Percentiles rank a stretch among this genome's conserved stretches.
These are phyloP conservation scores for Cephus nigrinus DNA, from an alignment of 2,888 invertebrate species.

Conservation along the genomic window DNA sequence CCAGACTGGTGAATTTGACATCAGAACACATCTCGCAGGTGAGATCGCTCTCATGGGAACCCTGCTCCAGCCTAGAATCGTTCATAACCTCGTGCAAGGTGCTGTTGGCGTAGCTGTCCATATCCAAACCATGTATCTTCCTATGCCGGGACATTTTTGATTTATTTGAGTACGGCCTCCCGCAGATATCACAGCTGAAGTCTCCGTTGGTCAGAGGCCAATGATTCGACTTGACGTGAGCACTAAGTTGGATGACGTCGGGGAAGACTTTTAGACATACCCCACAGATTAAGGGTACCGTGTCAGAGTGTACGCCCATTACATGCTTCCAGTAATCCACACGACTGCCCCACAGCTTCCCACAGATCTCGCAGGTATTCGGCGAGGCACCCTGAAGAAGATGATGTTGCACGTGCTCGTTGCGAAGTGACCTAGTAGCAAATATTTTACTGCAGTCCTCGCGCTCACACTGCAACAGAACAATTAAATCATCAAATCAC, in stretches of 20 bases:
- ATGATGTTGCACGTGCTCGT: conserved; percentile 66
- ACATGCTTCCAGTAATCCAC: conserved; percentile 69
- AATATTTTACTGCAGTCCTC: conserved; percentile 65
- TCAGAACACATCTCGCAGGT: conserved; percentile 58
- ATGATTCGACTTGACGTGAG: conserved; percentile 65
- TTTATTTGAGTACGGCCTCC: conserved; percentile 67
- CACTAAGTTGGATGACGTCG: conserved; percentile 62
- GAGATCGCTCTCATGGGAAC: conserved; percentile 36
- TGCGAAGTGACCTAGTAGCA: conserved; percentile 63
- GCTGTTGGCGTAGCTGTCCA: conserved; percentile 30
- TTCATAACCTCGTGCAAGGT: conserved; percentile 35
- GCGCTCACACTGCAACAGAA: conserved; percentile 52
- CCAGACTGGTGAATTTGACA: conserved; percentile 65
- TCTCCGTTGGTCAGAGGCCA: conserved; percentile 66
- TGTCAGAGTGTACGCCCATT: conserved; percentile 68
- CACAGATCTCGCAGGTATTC: conserved; percentile 67
- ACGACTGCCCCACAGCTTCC: conserved; percentile 68
- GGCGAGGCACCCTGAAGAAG: conserved; percentile 64
- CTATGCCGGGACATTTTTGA: conserved; percentile 68
- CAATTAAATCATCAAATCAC: background rate
- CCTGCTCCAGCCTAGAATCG: conserved; percentile 12
- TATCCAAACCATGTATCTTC: conserved; percentile 65
- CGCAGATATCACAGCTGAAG: conserved; percentile 68
- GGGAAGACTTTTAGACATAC: conserved; percentile 68
- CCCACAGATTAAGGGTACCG: conserved; percentile 67